Base-by-base conservation (phyloP, 1,140 invertebrate species). In the Drosophila arizonae region DNA sequence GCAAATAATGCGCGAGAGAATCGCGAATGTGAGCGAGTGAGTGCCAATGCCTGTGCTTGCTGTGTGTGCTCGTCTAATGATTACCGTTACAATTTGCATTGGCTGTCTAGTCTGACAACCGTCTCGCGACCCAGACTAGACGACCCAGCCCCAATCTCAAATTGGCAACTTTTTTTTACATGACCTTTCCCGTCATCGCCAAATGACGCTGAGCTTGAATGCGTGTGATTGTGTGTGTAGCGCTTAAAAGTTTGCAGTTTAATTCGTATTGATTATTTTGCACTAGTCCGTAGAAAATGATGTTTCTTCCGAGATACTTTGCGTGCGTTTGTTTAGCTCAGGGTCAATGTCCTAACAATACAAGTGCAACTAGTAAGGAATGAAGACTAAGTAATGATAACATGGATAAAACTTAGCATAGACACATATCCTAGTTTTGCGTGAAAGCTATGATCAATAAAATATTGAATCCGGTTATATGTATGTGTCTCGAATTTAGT, bases 21-120 rank as follows among this genome's bases (percentile, higher is more conserved):
- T 9, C 50, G 63, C 13, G 55, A 30, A n/a, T 45, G 60, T 55
- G 66, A 56, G 57, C 51, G 65, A 46, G 4, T 46, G 39, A 33
- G 33, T 33, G 33, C 4, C 28, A 30, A 33, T 46, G 46, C 15
- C 39, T 36, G 41, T n/a, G 48, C 33, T 70, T 71, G 41, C 45
- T 70, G 58, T 71, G 48, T 71, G 64, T 51, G 71, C 30, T 68
- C 28, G 45, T 85, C 78, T 86, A 85, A 86, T 86, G 77, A 86
- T 85, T 85, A 85, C 81, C 81, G 81, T 85, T 85, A 87, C 82
- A 82, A 88, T 87, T 88, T 86, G 79, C 82, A 79, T 79, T 63
- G 72, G 79, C 75, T 76, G 82, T 82, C 82, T 88, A 86, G 82
- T 82, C 84, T 71, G 76, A 82, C 79, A 46, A 54, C 6, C 51